Percentiles rank a stretch among this genome's conserved stretches.
phyloP scores from a whole-genome alignment of 2,797 vertebrate genomes.

The Chloroceryle inda region DNA sequence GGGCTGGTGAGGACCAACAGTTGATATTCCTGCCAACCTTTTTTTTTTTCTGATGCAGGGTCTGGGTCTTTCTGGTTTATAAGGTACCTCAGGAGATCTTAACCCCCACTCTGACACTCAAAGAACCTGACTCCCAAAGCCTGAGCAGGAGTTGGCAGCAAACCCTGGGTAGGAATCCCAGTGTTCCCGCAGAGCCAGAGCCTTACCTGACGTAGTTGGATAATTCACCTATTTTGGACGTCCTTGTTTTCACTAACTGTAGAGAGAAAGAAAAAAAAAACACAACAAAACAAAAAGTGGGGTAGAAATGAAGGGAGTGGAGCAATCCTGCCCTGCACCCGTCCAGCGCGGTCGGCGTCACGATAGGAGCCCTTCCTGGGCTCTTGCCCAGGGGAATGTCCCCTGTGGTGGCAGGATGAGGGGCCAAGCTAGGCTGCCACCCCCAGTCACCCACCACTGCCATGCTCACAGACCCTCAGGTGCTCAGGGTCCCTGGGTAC shows the following conservation, averaged over 20 bases:
- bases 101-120: not conserved
- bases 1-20: not conserved
- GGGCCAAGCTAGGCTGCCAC: not conserved
- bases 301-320: not conserved
- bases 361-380: not conserved
- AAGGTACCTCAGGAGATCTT: not conserved
- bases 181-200: not conserved
- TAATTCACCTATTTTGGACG: constrained; percentile 82
- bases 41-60: not conserved
- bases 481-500: not conserved
- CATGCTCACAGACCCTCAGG: not conserved
- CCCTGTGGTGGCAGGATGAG: not conserved
- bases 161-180: not conserved
- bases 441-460: not conserved
- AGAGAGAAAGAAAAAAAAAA: constrained; percentile 10
- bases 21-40: not conserved
- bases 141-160: not conserved
- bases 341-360: accelerated
- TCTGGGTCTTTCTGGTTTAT: not conserved
- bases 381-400: accelerated
- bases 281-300: not conserved
- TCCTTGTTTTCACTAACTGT: constrained; percentile 91
- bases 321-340: not conserved
- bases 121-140: not conserved
- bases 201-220: constrained; percentile 87